Evolutionary conservation across 2,113 vertebrate species (phyloP), one percentile per base, ranked within the genome.

Genomic region (Ranitomeya variabilis): DNA sequence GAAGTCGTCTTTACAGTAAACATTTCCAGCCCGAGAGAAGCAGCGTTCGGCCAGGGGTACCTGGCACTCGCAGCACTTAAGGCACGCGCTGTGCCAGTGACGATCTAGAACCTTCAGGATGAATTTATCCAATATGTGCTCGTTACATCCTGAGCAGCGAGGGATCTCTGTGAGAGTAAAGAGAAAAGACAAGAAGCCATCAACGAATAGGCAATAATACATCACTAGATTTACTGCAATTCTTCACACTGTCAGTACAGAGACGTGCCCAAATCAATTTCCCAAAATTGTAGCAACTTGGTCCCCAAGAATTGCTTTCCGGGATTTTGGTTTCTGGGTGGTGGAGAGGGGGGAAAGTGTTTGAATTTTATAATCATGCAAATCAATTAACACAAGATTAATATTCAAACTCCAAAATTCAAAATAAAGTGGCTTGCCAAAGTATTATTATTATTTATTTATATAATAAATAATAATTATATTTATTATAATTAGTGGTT

Each of bases 1-100:
- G 94, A 99, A 99, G 73, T 99, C 98, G 74, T 99, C 98, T 91
- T 99, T 99, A 96, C 98, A 99, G 94, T 99, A 99, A 90, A 99
- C 97, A 83, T 95, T 97, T 84, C 98, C 98, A 0, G 96, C 96
- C 59, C 98, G 94, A 92, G 97, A 97, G 96, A 99, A 99, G 91
- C 98, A 99, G 92, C 97, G 96, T 87, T 99, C 98, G 0, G 97
- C 96, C 94, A 99, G 95, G 92, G 96, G 97, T 91, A 96, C 96
- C 91, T 99, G 98, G 91, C 98, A 99, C 93, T 99, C 98, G 0
- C 96, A 96, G 23, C 98, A 99, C 95, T 99, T 99, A 91, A 99
- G 96, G 94, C 98, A 99, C 93, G 97, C 97, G 89, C 97, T 96
- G 94, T 99, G 98, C 98, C 98, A 99, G 93, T 99, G 98, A 71